Conservation (phyloP, 2,888 invertebrate genomes). For the Acronicta leporina region DNA sequence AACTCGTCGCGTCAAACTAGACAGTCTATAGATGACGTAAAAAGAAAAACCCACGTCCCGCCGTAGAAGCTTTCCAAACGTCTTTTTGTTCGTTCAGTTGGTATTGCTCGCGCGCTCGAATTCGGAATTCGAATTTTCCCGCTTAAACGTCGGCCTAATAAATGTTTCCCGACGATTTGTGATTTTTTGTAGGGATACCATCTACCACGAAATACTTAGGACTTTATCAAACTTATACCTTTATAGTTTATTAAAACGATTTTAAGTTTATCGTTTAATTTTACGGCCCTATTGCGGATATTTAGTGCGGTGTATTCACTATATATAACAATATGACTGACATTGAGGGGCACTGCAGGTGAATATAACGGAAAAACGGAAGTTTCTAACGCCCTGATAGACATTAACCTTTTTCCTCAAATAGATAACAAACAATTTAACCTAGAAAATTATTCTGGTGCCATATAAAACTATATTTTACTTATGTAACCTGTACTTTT, state of each 20-base stretch:
- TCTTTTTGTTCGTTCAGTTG: slow-evolving; percentile 84
- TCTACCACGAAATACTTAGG: slow-evolving; percentile 20
- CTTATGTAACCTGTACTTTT: neutral
- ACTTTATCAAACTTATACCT: slow-evolving; percentile 16
- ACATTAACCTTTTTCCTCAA: slow-evolving; percentile 14
- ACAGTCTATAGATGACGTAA: slow-evolving; percentile 82
- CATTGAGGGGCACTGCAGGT: slow-evolving; percentile 50
- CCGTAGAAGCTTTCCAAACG: slow-evolving; percentile 82
- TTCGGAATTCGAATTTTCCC: slow-evolving; percentile 70
- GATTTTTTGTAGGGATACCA: slow-evolving; percentile 53
- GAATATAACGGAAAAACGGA: slow-evolving; percentile 30
- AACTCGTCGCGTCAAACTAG: slow-evolving; percentile 83
- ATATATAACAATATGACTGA: slow-evolving; percentile 44
- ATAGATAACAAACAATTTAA: neutral
- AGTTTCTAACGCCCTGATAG: slow-evolving; percentile 24
- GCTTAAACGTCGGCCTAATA: slow-evolving; percentile 69
- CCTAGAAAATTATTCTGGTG: neutral
- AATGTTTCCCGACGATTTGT: slow-evolving; percentile 52
- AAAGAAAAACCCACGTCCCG: slow-evolving; percentile 72
- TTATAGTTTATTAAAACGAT: slow-evolving; percentile 17
- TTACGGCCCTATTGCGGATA: slow-evolving; percentile 28
- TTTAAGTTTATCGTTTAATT: slow-evolving; percentile 13
- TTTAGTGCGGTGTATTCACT: slow-evolving; percentile 35
- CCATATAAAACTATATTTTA: neutral
- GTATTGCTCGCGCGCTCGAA: slow-evolving; percentile 74